Evolutionary conservation across 2,888 invertebrate genomes (phyloP), one percentile per base, ranked within the genome.

Genomic region (Ophioninae sp.): DNA sequence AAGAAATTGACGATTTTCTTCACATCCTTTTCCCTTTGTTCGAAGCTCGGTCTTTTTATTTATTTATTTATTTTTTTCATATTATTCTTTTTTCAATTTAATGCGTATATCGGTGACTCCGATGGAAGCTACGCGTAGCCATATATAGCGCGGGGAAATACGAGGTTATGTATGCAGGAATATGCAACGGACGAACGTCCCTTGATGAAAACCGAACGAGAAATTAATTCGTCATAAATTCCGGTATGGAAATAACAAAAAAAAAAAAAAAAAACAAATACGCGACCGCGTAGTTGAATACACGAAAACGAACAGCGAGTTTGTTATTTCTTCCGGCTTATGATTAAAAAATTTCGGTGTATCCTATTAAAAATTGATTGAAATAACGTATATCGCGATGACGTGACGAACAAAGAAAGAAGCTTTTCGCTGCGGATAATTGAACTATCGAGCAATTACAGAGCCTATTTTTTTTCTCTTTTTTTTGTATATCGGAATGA

Each of bases 11-110:
- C 30, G 3, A 30, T 30, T 2, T 30, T 30, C 30, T 30, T 30
- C 30, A 2, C 30, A 30, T 30, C 30, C 30, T 30, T 30, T 30
- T 30, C 2, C 2, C 30, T 30, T 30, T 30, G 30, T 73, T 72
- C 65, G 79, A 44, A 64, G 59, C 72, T 65, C 67, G 65, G 79
- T 69, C 20, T 56, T 37, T 23, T 30, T 50, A 6, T 7, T 39
- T 20, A 2, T n/a, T 7, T 7, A 3, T 50, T 20, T 37, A 0
- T 37, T 10, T 10, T 8, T 23, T 8, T 2, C 59, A n/a, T n/a
- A n/a, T 7, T 37, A 39, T 64, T 64, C 30, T 64, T 8, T 10
- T 1, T 30, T 20, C 39, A 39, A 65, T 23, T 62, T 39, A 65
- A 65, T 39, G 39, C 65, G 65, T 7, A 65, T 56, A 13, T 64